Base-by-base conservation (phyloP, 2,113 vertebrate genomes). In the Gasterosteus aculeatus region DNA sequence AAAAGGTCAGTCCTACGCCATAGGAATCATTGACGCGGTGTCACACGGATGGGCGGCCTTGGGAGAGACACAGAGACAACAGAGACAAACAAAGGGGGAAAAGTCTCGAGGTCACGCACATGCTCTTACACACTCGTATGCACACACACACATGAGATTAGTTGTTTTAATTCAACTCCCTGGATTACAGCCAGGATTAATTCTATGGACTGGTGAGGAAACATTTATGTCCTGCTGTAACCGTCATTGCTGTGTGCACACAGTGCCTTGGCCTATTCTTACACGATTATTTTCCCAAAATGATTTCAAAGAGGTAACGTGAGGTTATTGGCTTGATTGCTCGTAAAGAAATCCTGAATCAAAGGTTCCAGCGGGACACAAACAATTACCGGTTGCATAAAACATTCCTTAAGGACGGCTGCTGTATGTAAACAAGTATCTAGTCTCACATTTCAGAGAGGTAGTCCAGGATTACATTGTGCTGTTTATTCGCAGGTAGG, bases 111-210 rank as follows among this genome's bases (percentile, higher is more conserved):
- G 87, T 92, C 85, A 18, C 38, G 51, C 65, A 60, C 72, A 44
- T 31, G 60, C 60, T 67, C 35, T 56, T 63, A 70, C 61, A 75
- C n/a, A 58, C 26, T 7, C 53, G 54, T 22, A 77, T 8, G 31
- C 19, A 76, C 63, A 75, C 41, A 58, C 33, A 69, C 41, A 70
- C 0, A n/a, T n/a, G 8, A 42, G 82, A 87, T 89, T 88, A 84
- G 9, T 57, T 46, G 59, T 84, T 80, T 81, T 75, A 82, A 88
- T 85, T 86, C 78, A 82, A 38, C 66, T 77, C 66, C 22, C 69
- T 77, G 80, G 85, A 89, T 89, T 87, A 87, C 42, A 75, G 74
- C 33, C 62, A 61, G 85, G 85, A 88, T 88, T 92, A 91, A 89
- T 78, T 68, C 38, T 78, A 69, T 65, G 61, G 46, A 66, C 5